Conservation (phyloP, 2,888 invertebrate species). For the Metopia argyrocephala region DNA sequence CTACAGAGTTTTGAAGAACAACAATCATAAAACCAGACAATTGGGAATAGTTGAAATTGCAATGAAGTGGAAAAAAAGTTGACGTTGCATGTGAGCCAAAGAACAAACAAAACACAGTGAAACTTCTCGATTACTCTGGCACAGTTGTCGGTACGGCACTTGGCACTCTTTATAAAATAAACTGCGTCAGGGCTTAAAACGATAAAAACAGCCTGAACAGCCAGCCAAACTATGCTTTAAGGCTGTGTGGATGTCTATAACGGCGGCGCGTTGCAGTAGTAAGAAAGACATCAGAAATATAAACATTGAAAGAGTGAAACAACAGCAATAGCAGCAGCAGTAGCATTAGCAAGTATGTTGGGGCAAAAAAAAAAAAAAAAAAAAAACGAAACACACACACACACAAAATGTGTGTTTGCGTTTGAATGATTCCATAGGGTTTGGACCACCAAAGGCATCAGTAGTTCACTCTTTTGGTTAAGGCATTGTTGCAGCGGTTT, state of each 20-base stretch:
- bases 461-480: constrained; percentile 2
- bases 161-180: background rate
- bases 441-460: constrained; percentile 39
- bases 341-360: background rate
- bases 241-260: background rate
- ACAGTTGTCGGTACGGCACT: background rate
- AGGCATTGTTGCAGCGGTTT: constrained; percentile 9
- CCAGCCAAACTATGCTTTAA: background rate
- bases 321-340: background rate
- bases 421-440: constrained; percentile 51
- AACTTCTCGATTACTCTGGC: background rate
- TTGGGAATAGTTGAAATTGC: constrained; percentile 63
- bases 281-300: constrained; percentile 43
- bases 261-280: constrained; percentile 11
- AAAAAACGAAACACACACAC: background rate
- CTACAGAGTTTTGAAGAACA: constrained; percentile 10
- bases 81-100: constrained; percentile 63
- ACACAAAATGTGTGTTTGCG: constrained; percentile 21
- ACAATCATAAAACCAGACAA: constrained; percentile 63
- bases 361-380: constrained; percentile 1
- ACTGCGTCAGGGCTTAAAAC: constrained; percentile 3
- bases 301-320: too few relatives aligned
- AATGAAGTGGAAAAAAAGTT: constrained; percentile 65
- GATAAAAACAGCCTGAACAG: background rate
- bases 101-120: constrained; percentile 40